These are phyloP conservation scores for Zygothrica quintamaculata DNA, from an alignment of 2,888 invertebrate genomes.

Conservation along the genomic window DNA sequence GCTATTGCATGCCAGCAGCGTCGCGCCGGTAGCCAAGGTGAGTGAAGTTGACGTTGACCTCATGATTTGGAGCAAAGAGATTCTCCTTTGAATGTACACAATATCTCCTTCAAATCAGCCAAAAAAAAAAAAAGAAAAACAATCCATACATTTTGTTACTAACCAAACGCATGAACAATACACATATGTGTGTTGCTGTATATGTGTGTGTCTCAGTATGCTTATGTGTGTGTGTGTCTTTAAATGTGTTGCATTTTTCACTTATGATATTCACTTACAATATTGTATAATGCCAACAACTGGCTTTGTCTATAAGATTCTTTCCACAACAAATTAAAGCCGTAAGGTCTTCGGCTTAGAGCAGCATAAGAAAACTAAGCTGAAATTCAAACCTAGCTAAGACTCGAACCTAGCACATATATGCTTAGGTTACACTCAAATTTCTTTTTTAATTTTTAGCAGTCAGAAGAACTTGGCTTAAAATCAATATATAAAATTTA, in stretches of 20 bases:
- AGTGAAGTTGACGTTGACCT: conserved; percentile 77
- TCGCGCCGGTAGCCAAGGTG: conserved; percentile 84
- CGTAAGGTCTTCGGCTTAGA: too few species aligned
- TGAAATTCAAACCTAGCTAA: too few species aligned
- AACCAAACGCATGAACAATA: conserved; percentile 30
- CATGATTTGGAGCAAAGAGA: conserved; percentile 75
- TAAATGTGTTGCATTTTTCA: background rate
- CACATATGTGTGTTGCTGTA: background rate
- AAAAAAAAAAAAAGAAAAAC: background rate
- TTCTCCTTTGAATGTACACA: conserved; percentile 63
- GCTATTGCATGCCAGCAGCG: conserved; percentile 83
- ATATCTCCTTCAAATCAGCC: too few species aligned
- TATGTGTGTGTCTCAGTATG: conserved; percentile 1
- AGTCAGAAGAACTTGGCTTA: too few species aligned
- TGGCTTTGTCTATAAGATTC: too few species aligned
- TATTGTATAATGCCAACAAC: too few species aligned
- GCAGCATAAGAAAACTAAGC: too few species aligned
- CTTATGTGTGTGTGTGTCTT: conserved; percentile 1
- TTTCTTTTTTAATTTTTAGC: too few species aligned
- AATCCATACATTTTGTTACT: conserved; percentile 35
- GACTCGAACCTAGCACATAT: too few species aligned
- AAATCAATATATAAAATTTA: too few species aligned
- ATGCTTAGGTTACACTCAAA: too few species aligned
- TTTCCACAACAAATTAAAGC: too few species aligned
- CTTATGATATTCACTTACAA: background rate